Base-by-base conservation (phyloP, 2,113 vertebrate species). In the Ranitomeya variabilis region DNA sequence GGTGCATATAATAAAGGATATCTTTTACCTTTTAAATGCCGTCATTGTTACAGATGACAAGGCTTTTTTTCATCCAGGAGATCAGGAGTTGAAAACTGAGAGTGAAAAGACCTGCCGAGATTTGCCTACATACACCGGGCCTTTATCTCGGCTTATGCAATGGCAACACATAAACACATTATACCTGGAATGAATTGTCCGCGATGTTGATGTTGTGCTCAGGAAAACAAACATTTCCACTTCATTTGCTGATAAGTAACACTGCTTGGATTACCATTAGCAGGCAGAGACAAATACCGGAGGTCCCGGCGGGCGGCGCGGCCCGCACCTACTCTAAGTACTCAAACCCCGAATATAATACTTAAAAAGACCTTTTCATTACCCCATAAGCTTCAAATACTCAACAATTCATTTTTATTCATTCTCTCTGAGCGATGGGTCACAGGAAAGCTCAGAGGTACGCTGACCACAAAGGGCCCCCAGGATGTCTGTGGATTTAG, bases 401-500 rank as follows among this genome's bases (percentile, higher is more conserved):
- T 54, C 64, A 12, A 54, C 64, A 12, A 71, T 84, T 84, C 82
- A 54, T 71, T 71, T 52, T 84, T 54, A 84, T 84, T 84, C 82
- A 54, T 69, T 84, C 45, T 37, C 37, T 66, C 82, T 67, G 82
- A 84, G 67, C 71, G 82, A 84, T 84, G 82, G 82, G 64, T 84
- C 64, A 55, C 82, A 84, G 60, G 82, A 71, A 55, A 84, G 82
- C 64, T 69, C 82, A 84, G 64, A 84, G 64, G 82, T 71, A 66
- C 64, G 82, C 45, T 69, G 64, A 71, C 82, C 82, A 84, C 82
- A 84, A 84, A 55, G 66, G 19, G 82, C 64, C 82, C 82, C 82
- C 82, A 84, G 82, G 82, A 84, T 84, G 82, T 84, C 82, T 54
- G 51, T 55, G 82, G 82, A 84, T 84, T 84, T 69, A 52, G 37